phyloP scores from a whole-genome alignment of 2,888 invertebrate genomes.

The Amphipoea lucens region DNA sequence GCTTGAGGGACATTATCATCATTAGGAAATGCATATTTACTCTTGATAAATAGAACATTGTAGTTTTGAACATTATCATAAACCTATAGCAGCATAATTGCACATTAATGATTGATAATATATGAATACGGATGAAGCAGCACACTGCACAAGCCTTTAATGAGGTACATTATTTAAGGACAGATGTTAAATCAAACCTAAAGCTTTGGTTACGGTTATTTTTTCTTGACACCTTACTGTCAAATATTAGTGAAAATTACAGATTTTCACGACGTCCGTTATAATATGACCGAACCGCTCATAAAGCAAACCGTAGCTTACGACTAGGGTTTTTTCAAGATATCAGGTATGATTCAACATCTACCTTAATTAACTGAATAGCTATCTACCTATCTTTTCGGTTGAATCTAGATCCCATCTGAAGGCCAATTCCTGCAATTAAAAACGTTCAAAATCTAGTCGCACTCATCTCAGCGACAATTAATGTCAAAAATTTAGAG shows the following conservation, averaged over 20 bases:
- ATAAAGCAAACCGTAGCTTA: too few relatives aligned
- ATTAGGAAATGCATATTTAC: not conserved
- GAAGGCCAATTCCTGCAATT: too few relatives aligned
- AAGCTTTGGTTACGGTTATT: not conserved
- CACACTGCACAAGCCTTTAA: not conserved
- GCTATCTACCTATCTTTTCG: not conserved
- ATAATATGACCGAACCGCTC: too few relatives aligned
- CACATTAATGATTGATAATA: not conserved
- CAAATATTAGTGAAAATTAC: too few relatives aligned
- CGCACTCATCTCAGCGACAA: too few relatives aligned
- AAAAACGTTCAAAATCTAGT: too few relatives aligned
- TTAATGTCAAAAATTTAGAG: too few relatives aligned
- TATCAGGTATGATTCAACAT: not conserved
- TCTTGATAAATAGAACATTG: not conserved
- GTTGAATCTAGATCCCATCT: not conserved
- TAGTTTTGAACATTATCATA: not conserved
- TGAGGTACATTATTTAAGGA: not conserved
- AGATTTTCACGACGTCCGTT: too few relatives aligned
- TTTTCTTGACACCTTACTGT: too few relatives aligned
- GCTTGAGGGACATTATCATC: not conserved
- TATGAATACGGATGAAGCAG: too few relatives aligned
- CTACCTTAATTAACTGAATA: not conserved
- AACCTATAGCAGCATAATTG: not conserved
- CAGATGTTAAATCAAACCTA: not conserved
- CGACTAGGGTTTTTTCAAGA: not conserved